Conservation (phyloP, 2,113 vertebrate genomes). For the Camelus dromedarius region DNA sequence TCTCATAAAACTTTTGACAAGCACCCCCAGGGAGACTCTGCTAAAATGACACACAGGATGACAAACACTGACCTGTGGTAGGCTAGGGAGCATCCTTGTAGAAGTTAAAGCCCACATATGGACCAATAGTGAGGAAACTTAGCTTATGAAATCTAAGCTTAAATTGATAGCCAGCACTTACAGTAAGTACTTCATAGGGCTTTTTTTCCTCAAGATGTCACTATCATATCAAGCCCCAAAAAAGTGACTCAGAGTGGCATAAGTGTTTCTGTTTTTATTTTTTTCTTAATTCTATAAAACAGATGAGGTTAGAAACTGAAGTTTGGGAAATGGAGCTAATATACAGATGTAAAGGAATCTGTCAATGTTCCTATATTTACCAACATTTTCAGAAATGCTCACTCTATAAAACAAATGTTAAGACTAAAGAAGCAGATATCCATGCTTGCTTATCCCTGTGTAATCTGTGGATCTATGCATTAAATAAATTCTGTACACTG, state of each 20-base stretch:
- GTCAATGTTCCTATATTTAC: constrained; percentile 46
- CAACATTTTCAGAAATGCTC: constrained; percentile 62
- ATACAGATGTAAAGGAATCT: constrained; percentile 24
- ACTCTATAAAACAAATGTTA: constrained; percentile 48
- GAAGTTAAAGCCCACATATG: constrained; percentile 18
- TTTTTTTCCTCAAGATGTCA: background rate
- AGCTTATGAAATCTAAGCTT: constrained; percentile 49
- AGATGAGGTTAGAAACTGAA: constrained; percentile 68
- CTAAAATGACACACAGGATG: background rate
- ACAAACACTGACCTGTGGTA: constrained; percentile 19
- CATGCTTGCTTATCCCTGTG: constrained; percentile 34
- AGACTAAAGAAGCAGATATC: constrained; percentile 58
- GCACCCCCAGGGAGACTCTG: background rate
- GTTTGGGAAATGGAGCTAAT: constrained; percentile 59
- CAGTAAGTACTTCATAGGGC: constrained; percentile 3
- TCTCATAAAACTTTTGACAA: constrained; percentile 59
- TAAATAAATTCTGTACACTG: constrained; percentile 46
- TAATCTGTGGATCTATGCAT: constrained; percentile 32
- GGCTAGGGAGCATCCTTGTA: constrained; percentile 46
- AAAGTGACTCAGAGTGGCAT: constrained; percentile 58
- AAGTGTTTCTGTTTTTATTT: background rate
- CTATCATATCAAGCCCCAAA: constrained; percentile 31
- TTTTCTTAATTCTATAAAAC: constrained; percentile 53
- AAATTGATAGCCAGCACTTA: constrained; percentile 32
- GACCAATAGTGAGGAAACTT: constrained; percentile 50